Conservation (phyloP, 2,797 vertebrate genomes). For the Mus minutoides region DNA sequence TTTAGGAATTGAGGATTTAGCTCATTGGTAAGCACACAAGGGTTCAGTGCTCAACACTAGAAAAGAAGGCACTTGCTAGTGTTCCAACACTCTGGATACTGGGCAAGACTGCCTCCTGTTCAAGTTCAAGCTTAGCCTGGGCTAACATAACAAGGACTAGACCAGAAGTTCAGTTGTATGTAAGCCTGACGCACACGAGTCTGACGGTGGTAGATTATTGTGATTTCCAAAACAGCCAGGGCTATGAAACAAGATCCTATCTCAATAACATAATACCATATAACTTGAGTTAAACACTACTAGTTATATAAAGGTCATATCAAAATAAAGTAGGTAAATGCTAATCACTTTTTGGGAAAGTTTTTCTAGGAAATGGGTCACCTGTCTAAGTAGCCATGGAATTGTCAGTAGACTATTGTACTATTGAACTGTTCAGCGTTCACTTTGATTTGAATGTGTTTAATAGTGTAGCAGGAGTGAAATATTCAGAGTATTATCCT, state of each 20-base stretch:
- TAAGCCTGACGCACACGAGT: too few species aligned
- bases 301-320: neutral
- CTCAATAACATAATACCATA: neutral
- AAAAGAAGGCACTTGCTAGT: neutral
- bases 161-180: neutral
- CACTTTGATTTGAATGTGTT: slow-evolving; percentile 7
- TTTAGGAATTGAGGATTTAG: neutral
- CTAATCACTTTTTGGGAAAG: neutral
- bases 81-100: neutral
- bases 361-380: slow-evolving; percentile 22
- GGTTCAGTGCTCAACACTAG: neutral
- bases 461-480: neutral
- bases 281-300: slow-evolving; percentile 8
- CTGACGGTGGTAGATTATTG: neutral
- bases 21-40: neutral
- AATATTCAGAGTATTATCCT: neutral
- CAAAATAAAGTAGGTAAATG: neutral
- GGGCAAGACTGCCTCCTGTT: neutral
- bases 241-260: neutral
- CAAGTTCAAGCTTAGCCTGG: neutral
- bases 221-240: neutral
- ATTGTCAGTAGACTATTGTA: neutral
- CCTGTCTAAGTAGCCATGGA: neutral
- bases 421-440: slow-evolving; percentile 45
- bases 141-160: neutral